Conservation (phyloP, 2,888 invertebrate genomes). For the Oscheius sp. region DNA sequence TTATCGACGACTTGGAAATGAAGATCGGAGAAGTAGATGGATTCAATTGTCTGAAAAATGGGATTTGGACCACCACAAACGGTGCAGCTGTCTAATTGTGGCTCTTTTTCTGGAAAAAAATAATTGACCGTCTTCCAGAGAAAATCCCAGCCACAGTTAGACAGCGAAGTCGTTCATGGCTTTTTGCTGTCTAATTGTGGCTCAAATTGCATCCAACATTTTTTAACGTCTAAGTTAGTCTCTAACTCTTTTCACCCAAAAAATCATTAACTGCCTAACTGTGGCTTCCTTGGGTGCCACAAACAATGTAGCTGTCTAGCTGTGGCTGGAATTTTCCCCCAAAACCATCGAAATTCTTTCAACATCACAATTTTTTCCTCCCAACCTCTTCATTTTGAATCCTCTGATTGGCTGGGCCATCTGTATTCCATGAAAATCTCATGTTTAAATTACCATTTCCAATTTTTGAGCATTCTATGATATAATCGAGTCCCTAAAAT, state of each 20-base stretch:
- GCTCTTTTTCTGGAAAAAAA: too few relatives aligned
- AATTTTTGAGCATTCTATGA: conserved; percentile 53
- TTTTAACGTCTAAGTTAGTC: not conserved
- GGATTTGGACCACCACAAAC: not conserved
- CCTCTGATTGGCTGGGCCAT: conserved; percentile 37
- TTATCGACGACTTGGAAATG: conserved; percentile 37
- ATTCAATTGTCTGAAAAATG: not conserved
- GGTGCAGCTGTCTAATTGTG: too few relatives aligned
- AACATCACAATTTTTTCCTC: not conserved
- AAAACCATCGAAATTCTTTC: not conserved
- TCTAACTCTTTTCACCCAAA: too few relatives aligned
- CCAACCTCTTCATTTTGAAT: conserved; percentile 42
- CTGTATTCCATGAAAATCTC: conserved; percentile 50
- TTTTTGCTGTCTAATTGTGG: too few relatives aligned
- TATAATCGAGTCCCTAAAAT: conserved; percentile 40
- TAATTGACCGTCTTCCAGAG: too few relatives aligned
- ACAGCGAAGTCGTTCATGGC: too few relatives aligned
- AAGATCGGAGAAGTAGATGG: not conserved
- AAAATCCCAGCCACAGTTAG: too few relatives aligned
- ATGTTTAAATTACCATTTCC: conserved; percentile 38
- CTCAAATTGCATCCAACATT: too few relatives aligned
- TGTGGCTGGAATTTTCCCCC: not conserved
- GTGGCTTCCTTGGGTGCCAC: too few relatives aligned
- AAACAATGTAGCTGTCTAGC: too few relatives aligned
- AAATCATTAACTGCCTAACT: too few relatives aligned